Evolutionary conservation across 2,797 vertebrate genomes (phyloP).

Genomic region (Gymnopithys bicolor): DNA sequence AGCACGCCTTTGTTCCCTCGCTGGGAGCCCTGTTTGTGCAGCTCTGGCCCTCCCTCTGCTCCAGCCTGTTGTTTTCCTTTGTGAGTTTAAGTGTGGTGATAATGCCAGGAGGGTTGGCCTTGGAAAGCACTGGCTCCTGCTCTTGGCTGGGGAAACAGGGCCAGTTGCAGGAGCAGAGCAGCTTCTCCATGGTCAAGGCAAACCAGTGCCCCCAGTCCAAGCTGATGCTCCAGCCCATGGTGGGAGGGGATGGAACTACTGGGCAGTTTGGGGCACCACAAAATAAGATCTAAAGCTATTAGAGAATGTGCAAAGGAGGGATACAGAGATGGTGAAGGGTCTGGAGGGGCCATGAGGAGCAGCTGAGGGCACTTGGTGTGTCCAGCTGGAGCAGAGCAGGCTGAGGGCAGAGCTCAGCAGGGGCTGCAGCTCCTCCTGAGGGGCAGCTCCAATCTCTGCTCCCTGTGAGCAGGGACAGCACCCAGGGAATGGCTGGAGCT

Average conservation of each 20-base stretch:
- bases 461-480: neutral
- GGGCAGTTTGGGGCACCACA: neutral
- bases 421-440: neutral
- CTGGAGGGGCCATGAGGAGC: neutral
- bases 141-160: neutral
- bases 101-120: conserved; percentile 12
- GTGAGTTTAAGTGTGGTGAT: neutral
- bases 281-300: neutral
- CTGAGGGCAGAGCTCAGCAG: neutral
- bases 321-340: neutral
- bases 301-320: neutral
- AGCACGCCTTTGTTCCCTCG: neutral
- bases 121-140: neutral
- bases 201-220: accelerated
- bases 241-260: accelerated
- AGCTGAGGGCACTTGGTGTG: neutral
- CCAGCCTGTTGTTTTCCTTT: conserved; percentile 10
- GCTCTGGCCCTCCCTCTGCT: neutral
- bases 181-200: neutral
- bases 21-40: conserved; percentile 21
- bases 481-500: too few species aligned
- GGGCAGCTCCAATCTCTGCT: neutral
- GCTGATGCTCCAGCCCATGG: neutral
- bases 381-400: neutral
- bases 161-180: neutral